Base-by-base conservation (phyloP, 2,888 invertebrate species). In the Atherix ibis region DNA sequence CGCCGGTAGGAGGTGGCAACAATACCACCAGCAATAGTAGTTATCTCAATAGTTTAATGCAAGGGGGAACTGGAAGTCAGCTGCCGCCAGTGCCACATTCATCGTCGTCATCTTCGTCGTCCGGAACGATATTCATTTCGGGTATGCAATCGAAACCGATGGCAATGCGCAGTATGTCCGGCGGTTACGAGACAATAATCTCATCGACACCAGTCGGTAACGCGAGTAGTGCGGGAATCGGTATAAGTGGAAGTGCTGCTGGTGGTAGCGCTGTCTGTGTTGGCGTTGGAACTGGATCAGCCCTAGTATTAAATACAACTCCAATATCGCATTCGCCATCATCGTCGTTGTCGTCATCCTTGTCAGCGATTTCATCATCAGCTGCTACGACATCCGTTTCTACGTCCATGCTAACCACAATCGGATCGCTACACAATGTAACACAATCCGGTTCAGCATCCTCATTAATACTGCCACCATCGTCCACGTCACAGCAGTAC, bases 111-210 rank as follows among this genome's bases (percentile, higher is more conserved):
- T 22, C 24, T 10, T 15, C 32, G 15, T 17, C 35, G 5, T 14
- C 18, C 10, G 34, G 28, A 12, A 15, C 29, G 2, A 18, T 34
- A 2, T n/a, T n/a, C n/a, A n/a, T n/a, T n/a, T 22, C 22, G 22
- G 22, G 22, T 10, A 22, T 8, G 25, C 22, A 30, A n/a, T n/a
- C n/a, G n/a, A 49, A 49, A 33, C 47, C 46, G 30, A 40, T 48
- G 32, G 48, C 48, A 27, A 46, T 47, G 31, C 39, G 48, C 17
- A 49, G 49, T 37, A 48, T 49, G 42, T 48, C 48, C n/a, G 45
- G 46, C 24, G 46, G 48, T 5, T 44, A 45, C 27, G 46, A 47
- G 25, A 22, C 37, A 17, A 36, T 43, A 16, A 31, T 32, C 27
- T 18, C 27, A 15, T 31, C 38, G 13, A 33, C 35, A 13, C 16